Base-by-base conservation (phyloP, 2,888 invertebrate species). In the Drosophila maculinotata region DNA sequence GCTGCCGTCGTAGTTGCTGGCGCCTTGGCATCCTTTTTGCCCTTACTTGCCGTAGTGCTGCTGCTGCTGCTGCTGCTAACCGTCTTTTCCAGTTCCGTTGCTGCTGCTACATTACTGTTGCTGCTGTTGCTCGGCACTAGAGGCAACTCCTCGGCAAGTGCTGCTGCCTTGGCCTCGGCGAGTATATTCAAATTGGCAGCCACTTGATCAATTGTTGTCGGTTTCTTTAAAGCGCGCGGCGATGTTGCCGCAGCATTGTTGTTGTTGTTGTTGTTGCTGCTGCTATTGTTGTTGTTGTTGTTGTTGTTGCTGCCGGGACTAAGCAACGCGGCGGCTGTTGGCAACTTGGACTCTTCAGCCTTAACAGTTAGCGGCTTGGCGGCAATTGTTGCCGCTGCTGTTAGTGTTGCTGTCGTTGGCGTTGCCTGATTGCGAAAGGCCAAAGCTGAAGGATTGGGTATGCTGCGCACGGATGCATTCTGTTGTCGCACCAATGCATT, bases 381-480 rank as follows among this genome's bases (percentile, higher is more conserved):
- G 1, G 44, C 39, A 30, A 41, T 65, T 15, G 69, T 53, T 30
- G 69, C 14, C 28, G 51, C 8, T 15, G 72, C 10, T 9, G 78
- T 41, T 20, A 67, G 28, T 23, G 74, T 23, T 5, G 78, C 28
- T 14, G 78, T 30, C 47, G 79, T 58, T 26, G 80, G 41, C 8
- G 73, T 65, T 10, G 84, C 79, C 69, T 90, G 90, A 79, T 93
- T 93, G 63, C 94, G 92, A 72, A 93, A 92, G 35, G 94, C 92
- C 74, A 94, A 74, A 7, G 93, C 92, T 49, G 94, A 94, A 4
- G 94, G 94, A 90, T 94, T 94, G 4, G 94, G 94, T 69, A 94
- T 94, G 76, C 93, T 94, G 36, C 94, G 91, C 23, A 94, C 93
- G 17, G 93, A 93, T 58, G 94, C 94, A 82, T 94, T 94, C 67